Evolutionary conservation across 92 coral and sea anemone species (phyloP).

Genomic region (Porites divaricata): DNA sequence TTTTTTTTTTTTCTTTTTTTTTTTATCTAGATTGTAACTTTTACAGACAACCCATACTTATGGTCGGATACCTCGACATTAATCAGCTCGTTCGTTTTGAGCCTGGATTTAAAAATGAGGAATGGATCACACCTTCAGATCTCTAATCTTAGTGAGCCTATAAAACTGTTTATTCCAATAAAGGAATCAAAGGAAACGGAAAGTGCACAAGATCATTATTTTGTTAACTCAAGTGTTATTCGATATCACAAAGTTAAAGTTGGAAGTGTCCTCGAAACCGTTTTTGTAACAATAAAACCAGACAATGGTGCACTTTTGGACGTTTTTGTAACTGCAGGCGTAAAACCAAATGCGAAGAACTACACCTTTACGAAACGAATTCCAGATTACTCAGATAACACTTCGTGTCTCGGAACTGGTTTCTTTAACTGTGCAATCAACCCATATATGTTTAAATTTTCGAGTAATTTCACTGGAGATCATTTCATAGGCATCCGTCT

Average conservation of each 20-base stretch:
- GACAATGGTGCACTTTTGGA: constrained; percentile 13
- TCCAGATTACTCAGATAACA: constrained; percentile 67
- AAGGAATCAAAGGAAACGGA: neutral
- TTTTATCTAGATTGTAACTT: neutral
- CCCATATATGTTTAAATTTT: constrained; percentile 51
- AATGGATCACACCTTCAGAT: neutral
- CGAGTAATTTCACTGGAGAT: constrained; percentile 67
- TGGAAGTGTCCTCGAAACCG: constrained; percentile 35
- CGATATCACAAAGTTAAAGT: neutral
- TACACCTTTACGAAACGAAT: constrained; percentile 57
- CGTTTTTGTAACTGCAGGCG: constrained; percentile 19
- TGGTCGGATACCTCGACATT: neutral
- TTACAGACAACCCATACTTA: neutral
- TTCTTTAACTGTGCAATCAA: constrained; percentile 35
- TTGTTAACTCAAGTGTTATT: neutral
- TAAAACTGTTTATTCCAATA: constrained; percentile 13
- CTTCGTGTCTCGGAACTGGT: constrained; percentile 12
- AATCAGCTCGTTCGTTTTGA: neutral
- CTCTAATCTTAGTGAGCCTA: neutral
- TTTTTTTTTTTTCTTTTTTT: no score
- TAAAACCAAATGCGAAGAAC: constrained; percentile 56
- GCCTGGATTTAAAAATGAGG: neutral
- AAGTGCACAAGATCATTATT: neutral
- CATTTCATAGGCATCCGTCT: constrained; percentile 71
- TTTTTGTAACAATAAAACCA: neutral